These are phyloP conservation scores for Aphelenchoides besseyi DNA, from an alignment of 1,140 invertebrate genomes.

Conservation along the genomic window DNA sequence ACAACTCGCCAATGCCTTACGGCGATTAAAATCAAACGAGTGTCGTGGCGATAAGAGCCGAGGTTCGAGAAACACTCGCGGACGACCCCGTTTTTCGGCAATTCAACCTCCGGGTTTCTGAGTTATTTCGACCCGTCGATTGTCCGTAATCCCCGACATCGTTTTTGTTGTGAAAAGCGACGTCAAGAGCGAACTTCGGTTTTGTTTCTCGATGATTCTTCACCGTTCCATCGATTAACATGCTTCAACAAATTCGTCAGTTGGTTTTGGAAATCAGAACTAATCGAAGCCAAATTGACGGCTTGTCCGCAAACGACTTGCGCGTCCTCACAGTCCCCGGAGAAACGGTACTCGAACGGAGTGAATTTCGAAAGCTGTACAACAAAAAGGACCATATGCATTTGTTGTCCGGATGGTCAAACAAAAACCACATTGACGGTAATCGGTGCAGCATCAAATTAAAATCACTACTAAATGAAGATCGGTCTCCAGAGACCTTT, in stretches of 20 bases:
- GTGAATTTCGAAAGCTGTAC: not conserved
- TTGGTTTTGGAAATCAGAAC: not conserved
- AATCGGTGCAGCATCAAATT: not conserved
- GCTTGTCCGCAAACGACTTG: not conserved
- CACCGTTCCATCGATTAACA: too few species aligned
- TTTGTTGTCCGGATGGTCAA: not conserved
- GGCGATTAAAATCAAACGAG: slow-evolving; percentile 3
- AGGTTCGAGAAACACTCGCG: not conserved
- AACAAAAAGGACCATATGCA: not conserved
- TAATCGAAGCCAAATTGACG: not conserved
- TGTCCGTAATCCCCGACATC: slow-evolving; percentile 1
- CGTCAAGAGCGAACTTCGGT: not conserved
- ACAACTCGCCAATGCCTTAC: not conserved
- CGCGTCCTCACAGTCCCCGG: not conserved
- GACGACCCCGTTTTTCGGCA: too few species aligned
- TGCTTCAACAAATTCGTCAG: not conserved
- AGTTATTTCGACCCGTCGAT: too few species aligned
- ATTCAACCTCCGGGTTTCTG: too few species aligned
- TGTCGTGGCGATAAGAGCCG: slow-evolving; percentile 1
- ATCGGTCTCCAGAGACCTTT: not conserved
- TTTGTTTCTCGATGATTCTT: too few species aligned
- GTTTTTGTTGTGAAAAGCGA: too few species aligned
- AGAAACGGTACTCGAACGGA: not conserved
- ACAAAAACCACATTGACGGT: not conserved
- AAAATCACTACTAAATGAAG: not conserved